Evolutionary conservation across 2,113 vertebrate species (phyloP), one percentile per base, ranked within the genome.

Genomic region (Etheostoma spectabile): DNA sequence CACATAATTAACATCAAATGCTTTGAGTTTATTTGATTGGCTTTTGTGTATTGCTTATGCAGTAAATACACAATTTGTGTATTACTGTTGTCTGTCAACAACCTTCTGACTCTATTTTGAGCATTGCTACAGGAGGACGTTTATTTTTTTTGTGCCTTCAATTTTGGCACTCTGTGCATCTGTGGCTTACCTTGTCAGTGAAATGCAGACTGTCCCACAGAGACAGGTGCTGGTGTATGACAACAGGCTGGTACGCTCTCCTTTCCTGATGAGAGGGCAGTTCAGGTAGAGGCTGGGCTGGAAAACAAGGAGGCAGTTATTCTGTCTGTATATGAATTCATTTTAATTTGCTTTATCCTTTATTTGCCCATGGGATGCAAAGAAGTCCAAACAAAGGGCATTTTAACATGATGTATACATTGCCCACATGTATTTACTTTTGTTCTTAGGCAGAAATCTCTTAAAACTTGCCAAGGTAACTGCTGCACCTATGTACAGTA

Each of bases 161-260:
- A 61, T 59, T 27, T 30, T 80, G 42, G 62, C 48, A 53, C 64
- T 71, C 4, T 12, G 46, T 22, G 49, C 1, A 2, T 38, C n/a
- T 61, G 60, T 55, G 53, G 27, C 75, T 89, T 90, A 98, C 97
- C 94, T 95, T 89, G 51, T 94, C 78, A 60, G 94, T 82, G 79
- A 93, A 89, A 0, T 91, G 88, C 78, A 98, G 78, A 82, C 92
- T 94, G 2, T 97, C 97, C 97, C 98, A 99, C 63, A 99, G 93
- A 1, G 97, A 95, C 84, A 98, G 78, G 77, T 96, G 96, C 2
- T 96, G 94, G 55, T 92, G 88, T 66, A 96, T n/a, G 52, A 91
- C 70, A 62, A 90, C 59, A 1, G 91, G 62, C 52, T 89, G 84
- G 83, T 94, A 92, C 0, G 61, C 79, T 75, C 60, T 83, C 62